These are phyloP conservation scores for Macrochelys suwanniensis DNA, from an alignment of 2,797 vertebrate genomes.

Conservation along the genomic window DNA sequence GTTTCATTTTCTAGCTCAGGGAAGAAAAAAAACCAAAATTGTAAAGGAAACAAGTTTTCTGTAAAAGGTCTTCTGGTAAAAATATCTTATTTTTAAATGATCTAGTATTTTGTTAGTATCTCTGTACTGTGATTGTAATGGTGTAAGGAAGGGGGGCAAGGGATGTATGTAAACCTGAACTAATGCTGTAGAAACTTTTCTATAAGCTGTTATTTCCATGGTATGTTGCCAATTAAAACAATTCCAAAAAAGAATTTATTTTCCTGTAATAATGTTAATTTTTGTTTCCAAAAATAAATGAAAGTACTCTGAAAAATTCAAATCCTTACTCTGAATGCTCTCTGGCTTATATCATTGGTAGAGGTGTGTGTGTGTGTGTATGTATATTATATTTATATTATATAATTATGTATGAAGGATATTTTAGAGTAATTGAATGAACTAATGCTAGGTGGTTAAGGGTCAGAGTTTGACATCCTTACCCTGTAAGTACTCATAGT, in stretches of 20 bases:
- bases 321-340: neutral
- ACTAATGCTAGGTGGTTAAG: neutral
- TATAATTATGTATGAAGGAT: too few species aligned
- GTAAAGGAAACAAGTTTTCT: neutral
- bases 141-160: neutral
- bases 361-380: neutral
- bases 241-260: too few species aligned
- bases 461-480: neutral
- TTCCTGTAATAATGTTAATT: too few species aligned
- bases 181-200: neutral
- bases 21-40: neutral
- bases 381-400: too few species aligned
- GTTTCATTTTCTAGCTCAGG: neutral
- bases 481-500: neutral
- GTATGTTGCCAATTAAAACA: too few species aligned
- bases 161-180: neutral
- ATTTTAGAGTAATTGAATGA: neutral
- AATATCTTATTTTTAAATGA: neutral
- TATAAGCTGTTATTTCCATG: too few species aligned
- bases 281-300: too few species aligned
- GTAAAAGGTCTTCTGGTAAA: neutral
- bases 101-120: neutral
- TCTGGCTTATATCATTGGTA: neutral
- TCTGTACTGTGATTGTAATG: neutral
- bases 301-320: too few species aligned